These are phyloP conservation scores for Brachyhypopomus gauderio DNA, from an alignment of 2,113 vertebrate genomes.

Conservation along the genomic window DNA sequence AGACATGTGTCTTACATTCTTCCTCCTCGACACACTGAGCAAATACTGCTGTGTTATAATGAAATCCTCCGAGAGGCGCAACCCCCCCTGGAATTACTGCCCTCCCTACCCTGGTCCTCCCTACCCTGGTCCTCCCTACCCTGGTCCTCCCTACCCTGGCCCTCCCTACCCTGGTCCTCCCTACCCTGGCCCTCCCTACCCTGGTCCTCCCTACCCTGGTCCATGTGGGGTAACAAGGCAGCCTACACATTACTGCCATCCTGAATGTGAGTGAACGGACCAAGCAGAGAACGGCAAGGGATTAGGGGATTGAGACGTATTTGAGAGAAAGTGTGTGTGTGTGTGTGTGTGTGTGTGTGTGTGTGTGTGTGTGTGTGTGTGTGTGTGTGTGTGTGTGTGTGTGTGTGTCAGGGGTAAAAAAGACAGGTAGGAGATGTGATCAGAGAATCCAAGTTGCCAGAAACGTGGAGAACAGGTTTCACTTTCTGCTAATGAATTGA, in stretches of 20 bases:
- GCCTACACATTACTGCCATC: too few species aligned
- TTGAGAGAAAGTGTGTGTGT: too few species aligned
- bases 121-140: too few species aligned
- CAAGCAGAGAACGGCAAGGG: too few species aligned
- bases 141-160: too few species aligned
- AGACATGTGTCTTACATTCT: neutral
- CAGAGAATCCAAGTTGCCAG: conserved; percentile 45
- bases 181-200: too few species aligned
- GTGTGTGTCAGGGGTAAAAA: conserved; percentile 15
- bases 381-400: conserved; percentile 7
- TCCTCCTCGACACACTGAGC: neutral
- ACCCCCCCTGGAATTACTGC: neutral
- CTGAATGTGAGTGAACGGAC: too few species aligned
- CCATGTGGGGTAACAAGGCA: neutral
- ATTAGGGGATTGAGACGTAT: too few species aligned
- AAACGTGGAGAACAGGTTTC: conserved; percentile 48
- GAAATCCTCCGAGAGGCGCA: neutral
- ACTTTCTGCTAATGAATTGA: conserved; percentile 50
- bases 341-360: conserved; percentile 14
- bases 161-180: too few species aligned
- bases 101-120: neutral
- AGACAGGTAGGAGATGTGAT: conserved; percentile 45
- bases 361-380: conserved; percentile 14
- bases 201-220: too few species aligned
- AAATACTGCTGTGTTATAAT: neutral